Conservation (phyloP, 2,888 invertebrate genomes). For the Drosophila koepferae region DNA sequence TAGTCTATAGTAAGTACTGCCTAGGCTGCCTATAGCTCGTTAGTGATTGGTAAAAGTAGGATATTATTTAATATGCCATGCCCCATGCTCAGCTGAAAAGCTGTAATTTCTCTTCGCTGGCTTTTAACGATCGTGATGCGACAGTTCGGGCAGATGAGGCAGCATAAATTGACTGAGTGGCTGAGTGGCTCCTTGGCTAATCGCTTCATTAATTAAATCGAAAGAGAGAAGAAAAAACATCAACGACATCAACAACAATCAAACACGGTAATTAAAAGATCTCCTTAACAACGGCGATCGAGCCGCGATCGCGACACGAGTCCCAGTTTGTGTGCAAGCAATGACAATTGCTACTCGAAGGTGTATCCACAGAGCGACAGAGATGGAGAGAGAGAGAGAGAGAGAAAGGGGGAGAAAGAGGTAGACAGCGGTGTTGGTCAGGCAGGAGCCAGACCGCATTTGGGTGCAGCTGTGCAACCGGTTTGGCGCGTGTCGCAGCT, state of each 20-base stretch:
- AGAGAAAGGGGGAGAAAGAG: background rate
- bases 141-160: constrained; percentile 28
- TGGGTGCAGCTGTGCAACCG: constrained; percentile 77
- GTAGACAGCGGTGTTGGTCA: background rate
- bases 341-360: constrained; percentile 59
- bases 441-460: constrained; percentile 44
- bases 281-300: constrained; percentile 25
- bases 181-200: constrained; percentile 36
- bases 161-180: constrained; percentile 31
- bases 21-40: background rate
- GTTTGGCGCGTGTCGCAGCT: constrained; percentile 68
- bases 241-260: constrained; percentile 29
- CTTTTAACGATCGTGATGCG: constrained; percentile 6
- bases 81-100: background rate
- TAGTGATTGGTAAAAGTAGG: background rate
- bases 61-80: background rate
- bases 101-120: background rate
- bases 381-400: background rate
- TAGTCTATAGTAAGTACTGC: background rate
- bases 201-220: constrained; percentile 48
- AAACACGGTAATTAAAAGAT: constrained; percentile 47
- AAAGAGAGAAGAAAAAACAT: constrained; percentile 5
- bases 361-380: background rate
- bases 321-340: constrained; percentile 33
- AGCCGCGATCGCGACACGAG: constrained; percentile 3